Base-by-base conservation (phyloP, 30 jellyfish, hydroid and myxozoan species). In the Euphysa ruthae region DNA sequence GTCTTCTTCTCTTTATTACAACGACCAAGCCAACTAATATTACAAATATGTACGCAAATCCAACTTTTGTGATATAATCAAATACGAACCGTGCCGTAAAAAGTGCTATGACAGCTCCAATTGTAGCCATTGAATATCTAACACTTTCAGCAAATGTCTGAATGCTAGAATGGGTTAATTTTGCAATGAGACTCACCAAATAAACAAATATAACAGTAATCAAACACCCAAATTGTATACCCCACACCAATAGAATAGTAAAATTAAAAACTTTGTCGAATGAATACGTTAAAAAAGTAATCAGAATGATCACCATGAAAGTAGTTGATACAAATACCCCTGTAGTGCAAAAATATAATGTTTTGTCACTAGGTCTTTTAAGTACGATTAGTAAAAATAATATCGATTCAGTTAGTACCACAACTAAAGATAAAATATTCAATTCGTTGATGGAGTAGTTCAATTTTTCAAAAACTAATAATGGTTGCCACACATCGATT, bases 391-490 rank as follows among this genome's bases (percentile, higher is more conserved):
- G n/a, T n/a, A n/a, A n/a, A n/a, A n/a, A n/a, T n/a, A n/a, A n/a
- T n/a, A n/a, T n/a, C n/a, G n/a, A n/a, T n/a, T n/a, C n/a, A n/a
- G n/a, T n/a, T n/a, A n/a, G n/a, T n/a, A n/a, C n/a, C n/a, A n/a
- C n/a, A n/a, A n/a, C n/a, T n/a, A 46, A 46, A 46, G 23, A 46
- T 5, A 25, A 2, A 46, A 46, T 46, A 29, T 46, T 46, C 60
- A 46, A n/a, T 46, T 46, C 60, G 28, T n/a, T 2, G 3, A 46
- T 46, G 6, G 60, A 46, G 23, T n/a, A 29, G 8, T 46, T 25
- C 60, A 46, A n/a, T 46, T 46, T 46, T 8, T 46, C 60, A n/a
- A 46, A n/a, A 46, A 46, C 60, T 46, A 46, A 8, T 46, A 46
- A 46, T 3, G 60, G 60, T 46, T n/a, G 8, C 60, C 60, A 46